Evolutionary conservation across 2,888 invertebrate species (phyloP).

Genomic region (Polyommatus icarus): DNA sequence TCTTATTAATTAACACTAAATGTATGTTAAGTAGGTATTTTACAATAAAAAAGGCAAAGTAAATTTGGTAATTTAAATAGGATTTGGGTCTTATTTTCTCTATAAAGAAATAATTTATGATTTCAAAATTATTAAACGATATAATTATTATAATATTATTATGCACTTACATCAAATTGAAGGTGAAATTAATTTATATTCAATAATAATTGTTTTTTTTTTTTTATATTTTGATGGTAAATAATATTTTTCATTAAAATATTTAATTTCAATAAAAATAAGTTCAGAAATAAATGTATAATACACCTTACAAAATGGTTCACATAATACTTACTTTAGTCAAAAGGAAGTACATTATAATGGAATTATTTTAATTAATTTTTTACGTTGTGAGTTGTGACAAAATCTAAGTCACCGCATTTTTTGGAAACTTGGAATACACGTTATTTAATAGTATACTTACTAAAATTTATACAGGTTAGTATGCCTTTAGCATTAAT

Average conservation of each 20-base stretch:
- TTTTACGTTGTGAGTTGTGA: not conserved
- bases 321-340: not conserved
- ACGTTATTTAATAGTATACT: too few relatives aligned
- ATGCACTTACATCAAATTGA: not conserved
- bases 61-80: not conserved
- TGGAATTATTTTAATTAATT: not conserved
- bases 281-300: not conserved
- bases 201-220: too few relatives aligned
- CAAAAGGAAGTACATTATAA: not conserved
- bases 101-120: not conserved
- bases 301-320: slow-evolving; percentile 1
- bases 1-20: too few relatives aligned
- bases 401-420: not conserved
- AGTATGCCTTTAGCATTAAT: too few relatives aligned
- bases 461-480: too few relatives aligned
- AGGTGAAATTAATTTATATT: too few relatives aligned
- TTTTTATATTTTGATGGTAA: too few relatives aligned
- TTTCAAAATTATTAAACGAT: too few relatives aligned
- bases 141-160: not conserved
- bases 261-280: too few relatives aligned
- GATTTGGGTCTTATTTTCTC: too few relatives aligned
- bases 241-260: too few relatives aligned
- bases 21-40: too few relatives aligned
- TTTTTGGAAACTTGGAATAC: not conserved
- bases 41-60: not conserved